Percentiles rank a stretch among this genome's conserved stretches.
phyloP scores from a whole-genome alignment of 2,113 vertebrate species.

The Cromileptes altivelis region DNA sequence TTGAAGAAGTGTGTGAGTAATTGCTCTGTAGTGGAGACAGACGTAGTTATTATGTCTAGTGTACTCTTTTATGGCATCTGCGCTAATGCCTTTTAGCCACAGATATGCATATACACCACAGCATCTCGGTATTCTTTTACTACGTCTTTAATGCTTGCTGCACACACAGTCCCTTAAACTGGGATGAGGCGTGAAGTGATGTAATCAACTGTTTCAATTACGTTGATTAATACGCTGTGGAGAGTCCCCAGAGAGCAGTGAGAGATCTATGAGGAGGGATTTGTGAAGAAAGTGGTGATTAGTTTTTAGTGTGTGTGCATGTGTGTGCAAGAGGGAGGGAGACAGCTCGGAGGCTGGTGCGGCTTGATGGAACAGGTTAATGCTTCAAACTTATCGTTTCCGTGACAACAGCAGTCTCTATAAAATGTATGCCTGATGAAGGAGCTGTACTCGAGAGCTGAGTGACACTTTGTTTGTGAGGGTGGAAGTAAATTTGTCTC shows the following conservation, averaged over 20 bases:
- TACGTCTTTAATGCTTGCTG: constrained; percentile 55
- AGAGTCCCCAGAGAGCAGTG: constrained; percentile 68
- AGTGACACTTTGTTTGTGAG: constrained; percentile 38
- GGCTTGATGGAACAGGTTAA: constrained; percentile 49
- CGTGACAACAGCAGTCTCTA: constrained; percentile 57
- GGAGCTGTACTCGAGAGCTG: constrained; percentile 20
- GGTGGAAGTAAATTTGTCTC: constrained; percentile 3
- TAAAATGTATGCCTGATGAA: constrained; percentile 39
- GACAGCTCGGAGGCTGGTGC: neutral
- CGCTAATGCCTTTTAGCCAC: constrained; percentile 37
- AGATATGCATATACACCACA: constrained; percentile 26
- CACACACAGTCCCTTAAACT: constrained; percentile 62
- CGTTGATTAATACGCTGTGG: constrained; percentile 75
- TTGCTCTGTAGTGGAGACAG: constrained; percentile 31
- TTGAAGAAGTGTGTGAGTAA: constrained; percentile 49
- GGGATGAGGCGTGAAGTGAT: constrained; percentile 72
- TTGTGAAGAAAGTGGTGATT: constrained; percentile 77
- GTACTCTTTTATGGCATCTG: constrained; percentile 38
- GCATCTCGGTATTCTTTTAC: constrained; percentile 47
- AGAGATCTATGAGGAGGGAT: constrained; percentile 73
- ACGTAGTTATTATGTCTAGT: constrained; percentile 36
- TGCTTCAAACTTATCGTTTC: constrained; percentile 65
- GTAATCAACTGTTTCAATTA: constrained; percentile 82
- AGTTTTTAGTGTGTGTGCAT: constrained; percentile 50
- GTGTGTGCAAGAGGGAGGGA: neutral